Conservation (phyloP, 2,797 vertebrate genomes). For the Malacoctenus gilli region DNA sequence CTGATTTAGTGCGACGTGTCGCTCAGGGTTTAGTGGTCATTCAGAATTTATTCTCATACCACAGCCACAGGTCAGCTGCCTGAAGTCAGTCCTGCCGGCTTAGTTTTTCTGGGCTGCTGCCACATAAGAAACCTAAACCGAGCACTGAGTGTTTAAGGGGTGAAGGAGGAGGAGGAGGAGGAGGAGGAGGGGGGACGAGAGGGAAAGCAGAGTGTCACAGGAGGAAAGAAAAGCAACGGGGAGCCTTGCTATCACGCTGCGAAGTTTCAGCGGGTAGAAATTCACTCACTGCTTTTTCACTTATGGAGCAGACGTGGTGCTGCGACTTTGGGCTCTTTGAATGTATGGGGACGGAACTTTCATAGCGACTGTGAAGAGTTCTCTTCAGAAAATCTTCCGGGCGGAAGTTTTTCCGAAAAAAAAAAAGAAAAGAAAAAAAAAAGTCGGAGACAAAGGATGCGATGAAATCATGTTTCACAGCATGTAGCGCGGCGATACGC, state of each 20-base stretch:
- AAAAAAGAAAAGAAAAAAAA: neutral
- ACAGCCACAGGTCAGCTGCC: conserved; percentile 27
- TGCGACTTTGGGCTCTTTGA: too few species aligned
- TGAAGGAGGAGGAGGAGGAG: neutral
- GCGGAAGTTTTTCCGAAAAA: too few species aligned
- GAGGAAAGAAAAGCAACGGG: conserved; percentile 37
- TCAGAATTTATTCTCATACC: conserved; percentile 30
- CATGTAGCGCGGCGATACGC: neutral
- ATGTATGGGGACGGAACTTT: too few species aligned
- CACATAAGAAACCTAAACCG: conserved; percentile 45
- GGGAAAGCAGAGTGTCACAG: conserved; percentile 39
- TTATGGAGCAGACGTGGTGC: conserved; percentile 41
- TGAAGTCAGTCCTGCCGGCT: conserved; percentile 30
- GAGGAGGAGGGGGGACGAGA: conserved; percentile 30
- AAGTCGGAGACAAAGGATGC: too few species aligned
- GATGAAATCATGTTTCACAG: conserved; percentile 2
- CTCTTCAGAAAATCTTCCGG: too few species aligned
- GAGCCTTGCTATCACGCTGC: conserved; percentile 41
- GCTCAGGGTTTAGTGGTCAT: conserved; percentile 15
- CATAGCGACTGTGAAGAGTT: too few species aligned
- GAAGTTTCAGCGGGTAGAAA: conserved; percentile 38
- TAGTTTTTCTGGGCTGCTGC: conserved; percentile 37
- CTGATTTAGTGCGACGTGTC: conserved; percentile 27
- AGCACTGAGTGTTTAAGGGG: conserved; percentile 21
- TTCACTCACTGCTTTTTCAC: conserved; percentile 41